Evolutionary conservation across 23 tunicate genomes (phyloP), one percentile per base, ranked within the genome.

Genomic region (Oikopleura dioica): DNA sequence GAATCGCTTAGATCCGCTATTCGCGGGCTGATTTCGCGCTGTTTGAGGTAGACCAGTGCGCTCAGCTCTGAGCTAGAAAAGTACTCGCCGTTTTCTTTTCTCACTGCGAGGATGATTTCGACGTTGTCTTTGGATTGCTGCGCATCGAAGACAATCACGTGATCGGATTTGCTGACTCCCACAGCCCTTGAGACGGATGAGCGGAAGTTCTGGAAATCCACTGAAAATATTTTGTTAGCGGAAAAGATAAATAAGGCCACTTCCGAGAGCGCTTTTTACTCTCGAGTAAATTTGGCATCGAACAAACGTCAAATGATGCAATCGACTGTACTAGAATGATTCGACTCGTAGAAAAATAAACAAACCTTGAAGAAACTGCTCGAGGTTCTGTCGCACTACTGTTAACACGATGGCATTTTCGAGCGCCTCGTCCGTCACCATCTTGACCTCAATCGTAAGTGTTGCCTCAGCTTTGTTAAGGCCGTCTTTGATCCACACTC

Each of bases 381-480:
- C n/a, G n/a, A n/a, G n/a, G n/a, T n/a, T n/a, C n/a, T n/a, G n/a
- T n/a, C n/a, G n/a, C n/a, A n/a, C 72, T 23, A 63, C 33, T 63
- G 16, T 5, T 63, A 63, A 5, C 33, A 63, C 72, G 5, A 63
- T 31, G 33, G 72, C 72, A 31, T 23, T 2, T 12, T 63, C 33
- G 26, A 63, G 72, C 29, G 72, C 72, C 4, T 63, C 72, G 29
- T 2, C 32, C 26, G 72, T 63, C 4, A 63, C 26, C 16, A 63
- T 63, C 33, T 63, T 63, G 5, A 63, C 72, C 33, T 63, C 72
- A 63, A 63, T 63, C 32, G 72, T 63, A 31, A 63, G 30, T 28
- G 72, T 63, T 2, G 72, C 72, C 29, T 28, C 72, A 23, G 72
- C 72, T 2, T 16, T 23, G 33, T 63, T 23, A 24, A 21, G 30